Conservation (phyloP, 2,113 vertebrate genomes). For the Planiliza haematocheilus region DNA sequence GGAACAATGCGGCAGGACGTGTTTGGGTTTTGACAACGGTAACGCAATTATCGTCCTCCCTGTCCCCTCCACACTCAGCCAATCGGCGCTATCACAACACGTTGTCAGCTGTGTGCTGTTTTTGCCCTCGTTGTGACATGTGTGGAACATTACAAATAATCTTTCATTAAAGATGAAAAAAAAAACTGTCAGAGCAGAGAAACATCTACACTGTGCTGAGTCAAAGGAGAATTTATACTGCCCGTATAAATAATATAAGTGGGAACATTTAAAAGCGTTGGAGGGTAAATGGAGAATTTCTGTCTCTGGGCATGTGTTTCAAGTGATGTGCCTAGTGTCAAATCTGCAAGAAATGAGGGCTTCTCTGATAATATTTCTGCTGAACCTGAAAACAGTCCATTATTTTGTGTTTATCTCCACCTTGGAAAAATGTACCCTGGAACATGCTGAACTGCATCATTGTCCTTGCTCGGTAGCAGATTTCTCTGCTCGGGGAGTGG, state of each 20-base stretch:
- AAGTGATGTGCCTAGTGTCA: conserved; percentile 10
- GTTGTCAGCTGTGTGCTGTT: not conserved
- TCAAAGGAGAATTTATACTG: conserved; percentile 24
- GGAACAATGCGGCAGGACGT: conserved; percentile 22
- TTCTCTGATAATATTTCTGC: not conserved
- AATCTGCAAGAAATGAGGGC: conserved; percentile 1
- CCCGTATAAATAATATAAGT: too few relatives aligned
- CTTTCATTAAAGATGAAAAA: conserved; percentile 57
- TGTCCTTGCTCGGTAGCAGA: conserved; percentile 18
- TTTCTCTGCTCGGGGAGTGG: not conserved
- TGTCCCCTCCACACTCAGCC: conserved; percentile 27
- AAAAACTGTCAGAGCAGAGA: conserved; percentile 28
- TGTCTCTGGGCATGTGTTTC: conserved; percentile 1
- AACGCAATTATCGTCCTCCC: conserved; percentile 48
- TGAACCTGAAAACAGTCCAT: conserved; percentile 16
- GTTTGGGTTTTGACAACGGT: conserved; percentile 40
- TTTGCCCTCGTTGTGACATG: conserved; percentile 31
- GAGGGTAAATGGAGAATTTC: conserved; percentile 36
- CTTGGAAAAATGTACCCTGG: not conserved
- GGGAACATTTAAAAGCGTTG: conserved; percentile 21
- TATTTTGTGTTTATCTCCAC: conserved; percentile 1
- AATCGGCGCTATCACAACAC: conserved; percentile 17
- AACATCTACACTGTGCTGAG: conserved; percentile 26
- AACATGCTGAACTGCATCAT: not conserved
- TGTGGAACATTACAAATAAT: conserved; percentile 29